These are phyloP conservation scores for Thalpophila matura DNA, from an alignment of 2,888 invertebrate genomes.

Conservation along the genomic window DNA sequence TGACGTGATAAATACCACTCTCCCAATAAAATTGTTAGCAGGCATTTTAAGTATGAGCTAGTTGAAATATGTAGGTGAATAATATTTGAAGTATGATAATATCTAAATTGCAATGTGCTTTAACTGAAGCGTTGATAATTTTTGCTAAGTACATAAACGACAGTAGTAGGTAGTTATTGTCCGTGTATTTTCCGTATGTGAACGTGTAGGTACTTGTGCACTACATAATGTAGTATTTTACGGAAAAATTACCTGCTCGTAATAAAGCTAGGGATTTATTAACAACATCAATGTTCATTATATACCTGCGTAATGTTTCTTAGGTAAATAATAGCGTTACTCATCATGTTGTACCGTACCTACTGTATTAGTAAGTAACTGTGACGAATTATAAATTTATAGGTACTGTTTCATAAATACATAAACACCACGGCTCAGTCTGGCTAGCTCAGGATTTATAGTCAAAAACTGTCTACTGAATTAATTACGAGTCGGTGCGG, in stretches of 20 bases:
- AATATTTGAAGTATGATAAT: conserved; percentile 27
- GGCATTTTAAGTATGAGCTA: conserved; percentile 11
- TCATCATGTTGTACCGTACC: background rate
- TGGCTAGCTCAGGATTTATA: conserved; percentile 6
- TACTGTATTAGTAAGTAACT: background rate
- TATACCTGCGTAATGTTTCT: background rate
- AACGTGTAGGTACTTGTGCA: background rate
- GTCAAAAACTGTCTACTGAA: conserved; percentile 17
- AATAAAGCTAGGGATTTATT: background rate
- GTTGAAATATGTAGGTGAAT: conserved; percentile 24
- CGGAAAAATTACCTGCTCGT: background rate
- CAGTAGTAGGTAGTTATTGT: too few species aligned
- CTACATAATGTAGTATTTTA: background rate
- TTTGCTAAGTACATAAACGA: conserved; percentile 7
- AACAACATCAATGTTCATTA: background rate
- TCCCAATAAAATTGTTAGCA: background rate
- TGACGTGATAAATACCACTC: background rate
- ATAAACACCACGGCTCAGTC: conserved; percentile 13
- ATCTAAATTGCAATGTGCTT: conserved; percentile 22
- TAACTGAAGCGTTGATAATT: conserved; percentile 25
- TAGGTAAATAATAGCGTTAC: background rate
- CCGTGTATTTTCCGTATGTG: conserved; percentile 3
- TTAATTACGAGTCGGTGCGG: conserved; percentile 22
- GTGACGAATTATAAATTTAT: conserved; percentile 30
- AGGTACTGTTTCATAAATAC: conserved; percentile 23